phyloP scores from a whole-genome alignment of 2,113 vertebrate species.

The Sardina pilchardus region DNA sequence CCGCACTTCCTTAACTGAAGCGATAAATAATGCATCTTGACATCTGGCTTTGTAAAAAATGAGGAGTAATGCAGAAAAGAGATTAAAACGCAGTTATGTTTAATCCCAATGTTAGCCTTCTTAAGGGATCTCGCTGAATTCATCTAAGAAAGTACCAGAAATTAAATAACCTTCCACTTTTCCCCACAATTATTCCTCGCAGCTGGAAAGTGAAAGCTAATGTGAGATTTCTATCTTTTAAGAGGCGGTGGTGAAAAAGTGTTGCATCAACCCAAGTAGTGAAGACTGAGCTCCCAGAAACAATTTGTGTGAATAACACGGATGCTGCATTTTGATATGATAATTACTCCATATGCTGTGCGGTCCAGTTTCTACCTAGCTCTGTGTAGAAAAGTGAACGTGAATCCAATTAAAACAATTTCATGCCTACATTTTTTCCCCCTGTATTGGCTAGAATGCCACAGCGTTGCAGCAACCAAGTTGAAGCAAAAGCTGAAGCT shows the following conservation, averaged over 20 bases:
- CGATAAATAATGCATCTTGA: constrained; percentile 55
- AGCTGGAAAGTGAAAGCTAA: constrained; percentile 35
- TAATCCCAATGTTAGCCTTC: constrained; percentile 51
- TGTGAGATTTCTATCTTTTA: constrained; percentile 32
- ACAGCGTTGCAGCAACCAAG: neutral
- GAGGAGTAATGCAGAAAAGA: constrained; percentile 43
- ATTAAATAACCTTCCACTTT: constrained; percentile 44
- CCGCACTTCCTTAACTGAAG: constrained; percentile 39
- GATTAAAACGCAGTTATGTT: constrained; percentile 45
- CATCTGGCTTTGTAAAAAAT: constrained; percentile 42
- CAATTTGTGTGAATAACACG: neutral
- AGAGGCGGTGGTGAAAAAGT: neutral
- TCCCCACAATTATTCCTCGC: constrained; percentile 45
- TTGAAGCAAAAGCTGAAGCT: neutral
- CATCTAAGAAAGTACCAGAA: constrained; percentile 42
- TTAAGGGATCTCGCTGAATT: constrained; percentile 36
- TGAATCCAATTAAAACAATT: constrained; percentile 21
- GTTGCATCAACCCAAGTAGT: neutral
- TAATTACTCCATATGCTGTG: neutral
- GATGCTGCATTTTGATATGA: constrained; percentile 5
- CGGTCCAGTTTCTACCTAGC: neutral
- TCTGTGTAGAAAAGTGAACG: neutral
- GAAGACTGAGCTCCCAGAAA: constrained; percentile 11
- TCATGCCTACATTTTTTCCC: neutral
- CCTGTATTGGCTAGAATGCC: neutral